Evolutionary conservation across 2,113 vertebrate species (phyloP).

Genomic region (Prochilodus magdalenae): DNA sequence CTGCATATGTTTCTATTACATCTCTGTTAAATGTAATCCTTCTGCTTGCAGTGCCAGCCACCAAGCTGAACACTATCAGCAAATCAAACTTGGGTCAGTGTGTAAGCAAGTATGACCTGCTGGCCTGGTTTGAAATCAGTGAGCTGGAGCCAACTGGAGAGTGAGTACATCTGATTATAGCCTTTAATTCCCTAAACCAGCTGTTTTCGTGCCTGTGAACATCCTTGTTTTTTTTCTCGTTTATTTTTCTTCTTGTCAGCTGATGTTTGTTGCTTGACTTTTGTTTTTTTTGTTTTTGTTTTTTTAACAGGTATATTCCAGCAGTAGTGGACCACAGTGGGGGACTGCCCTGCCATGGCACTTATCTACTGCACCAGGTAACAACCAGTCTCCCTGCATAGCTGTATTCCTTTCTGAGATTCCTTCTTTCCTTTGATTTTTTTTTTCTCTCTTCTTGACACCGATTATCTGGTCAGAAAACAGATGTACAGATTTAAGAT

Average conservation of each 20-base stretch:
- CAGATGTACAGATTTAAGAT: too few species aligned
- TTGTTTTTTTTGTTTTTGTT: neutral
- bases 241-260: neutral
- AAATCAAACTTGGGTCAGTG: slow-evolving; percentile 95
- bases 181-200: neutral
- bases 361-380: slow-evolving; percentile 97
- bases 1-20: too few species aligned
- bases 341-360: slow-evolving; percentile 92
- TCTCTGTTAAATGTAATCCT: neutral
- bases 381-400: neutral
- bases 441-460: neutral
- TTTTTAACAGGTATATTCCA: slow-evolving; percentile 88
- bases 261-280: neutral
- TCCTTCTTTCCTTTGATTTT: neutral
- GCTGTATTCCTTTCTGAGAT: too few species aligned
- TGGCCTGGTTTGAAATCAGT: slow-evolving; percentile 99
- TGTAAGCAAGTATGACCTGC: slow-evolving; percentile 96
- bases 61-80: slow-evolving; percentile 94
- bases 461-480: neutral
- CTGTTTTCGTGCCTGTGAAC: neutral
- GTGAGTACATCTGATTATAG: slow-evolving; percentile 78
- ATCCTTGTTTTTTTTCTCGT: neutral
- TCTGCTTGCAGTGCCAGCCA: slow-evolving; percentile 87
- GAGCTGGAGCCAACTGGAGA: slow-evolving; percentile 98
- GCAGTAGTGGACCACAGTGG: slow-evolving; percentile 96